Conservation (phyloP, 2,797 vertebrate genomes). For the Erethizon dorsatum region DNA sequence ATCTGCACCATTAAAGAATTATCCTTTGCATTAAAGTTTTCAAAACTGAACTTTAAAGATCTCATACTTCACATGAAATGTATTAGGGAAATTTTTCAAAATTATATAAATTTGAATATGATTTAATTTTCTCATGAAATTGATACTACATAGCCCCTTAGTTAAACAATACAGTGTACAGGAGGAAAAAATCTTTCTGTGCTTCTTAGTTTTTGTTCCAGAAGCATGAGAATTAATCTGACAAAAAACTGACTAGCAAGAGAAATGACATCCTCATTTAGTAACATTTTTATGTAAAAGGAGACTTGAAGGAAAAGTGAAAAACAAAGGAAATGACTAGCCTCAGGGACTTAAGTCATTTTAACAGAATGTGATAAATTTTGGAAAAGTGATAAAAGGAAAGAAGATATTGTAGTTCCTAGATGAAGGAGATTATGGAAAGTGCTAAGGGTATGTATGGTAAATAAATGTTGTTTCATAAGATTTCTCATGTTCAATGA, state of each 20-base stretch:
- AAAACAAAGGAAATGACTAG: background rate
- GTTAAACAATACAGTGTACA: background rate
- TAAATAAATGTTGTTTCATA: background rate
- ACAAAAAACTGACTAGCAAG: constrained; percentile 5
- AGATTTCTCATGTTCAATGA: background rate
- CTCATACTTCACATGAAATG: background rate
- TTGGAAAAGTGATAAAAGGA: background rate
- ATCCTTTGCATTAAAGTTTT: background rate
- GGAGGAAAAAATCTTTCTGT: background rate
- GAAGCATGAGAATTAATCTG: background rate
- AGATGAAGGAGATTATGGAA: background rate
- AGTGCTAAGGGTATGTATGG: background rate
- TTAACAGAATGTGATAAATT: background rate
- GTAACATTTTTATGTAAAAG: background rate
- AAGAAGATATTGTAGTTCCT: background rate
- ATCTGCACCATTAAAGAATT: background rate
- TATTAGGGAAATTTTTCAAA: background rate
- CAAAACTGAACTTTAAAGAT: background rate
- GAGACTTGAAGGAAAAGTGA: background rate
- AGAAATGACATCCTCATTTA: background rate
- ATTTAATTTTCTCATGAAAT: background rate
- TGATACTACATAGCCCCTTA: background rate
- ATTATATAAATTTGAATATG: background rate
- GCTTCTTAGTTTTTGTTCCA: background rate
- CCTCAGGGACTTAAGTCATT: background rate